These are phyloP conservation scores for Glaucomys volans DNA, from an alignment of 2,113 vertebrate genomes.

Conservation along the genomic window DNA sequence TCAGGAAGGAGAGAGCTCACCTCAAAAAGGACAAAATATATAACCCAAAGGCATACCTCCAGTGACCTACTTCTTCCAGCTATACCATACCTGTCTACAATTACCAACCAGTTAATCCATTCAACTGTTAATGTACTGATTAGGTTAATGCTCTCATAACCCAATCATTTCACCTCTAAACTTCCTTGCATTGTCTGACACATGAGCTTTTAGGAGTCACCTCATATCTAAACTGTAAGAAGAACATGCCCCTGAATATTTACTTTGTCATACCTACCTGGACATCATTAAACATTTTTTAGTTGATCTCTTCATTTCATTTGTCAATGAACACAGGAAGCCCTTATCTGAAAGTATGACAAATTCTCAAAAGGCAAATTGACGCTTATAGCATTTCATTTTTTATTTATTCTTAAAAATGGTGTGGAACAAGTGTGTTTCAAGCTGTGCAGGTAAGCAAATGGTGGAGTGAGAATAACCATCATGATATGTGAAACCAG, in stretches of 20 bases:
- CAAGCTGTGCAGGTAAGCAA: background rate
- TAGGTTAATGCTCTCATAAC: too few relatives aligned
- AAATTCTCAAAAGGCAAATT: background rate
- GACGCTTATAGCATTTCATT: background rate
- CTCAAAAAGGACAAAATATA: too few relatives aligned
- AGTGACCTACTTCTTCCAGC: too few relatives aligned
- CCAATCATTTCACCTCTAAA: too few relatives aligned
- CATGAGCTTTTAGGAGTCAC: too few relatives aligned
- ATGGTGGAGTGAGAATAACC: background rate
- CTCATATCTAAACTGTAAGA: too few relatives aligned
- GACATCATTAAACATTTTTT: background rate
- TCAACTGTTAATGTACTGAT: too few relatives aligned
- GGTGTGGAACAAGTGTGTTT: background rate
- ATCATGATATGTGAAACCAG: background rate
- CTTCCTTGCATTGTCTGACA: too few relatives aligned
- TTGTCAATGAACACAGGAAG: background rate
- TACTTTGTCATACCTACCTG: background rate
- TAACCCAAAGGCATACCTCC: too few relatives aligned
- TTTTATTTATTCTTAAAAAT: background rate
- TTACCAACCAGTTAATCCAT: too few relatives aligned
- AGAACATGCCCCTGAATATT: background rate
- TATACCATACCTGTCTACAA: too few relatives aligned
- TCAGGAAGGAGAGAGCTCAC: too few relatives aligned
- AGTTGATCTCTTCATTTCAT: conserved; percentile 11
- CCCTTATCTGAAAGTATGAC: background rate